These are phyloP conservation scores for Lysandra coridon DNA, from an alignment of 2,888 invertebrate species.

Conservation along the genomic window DNA sequence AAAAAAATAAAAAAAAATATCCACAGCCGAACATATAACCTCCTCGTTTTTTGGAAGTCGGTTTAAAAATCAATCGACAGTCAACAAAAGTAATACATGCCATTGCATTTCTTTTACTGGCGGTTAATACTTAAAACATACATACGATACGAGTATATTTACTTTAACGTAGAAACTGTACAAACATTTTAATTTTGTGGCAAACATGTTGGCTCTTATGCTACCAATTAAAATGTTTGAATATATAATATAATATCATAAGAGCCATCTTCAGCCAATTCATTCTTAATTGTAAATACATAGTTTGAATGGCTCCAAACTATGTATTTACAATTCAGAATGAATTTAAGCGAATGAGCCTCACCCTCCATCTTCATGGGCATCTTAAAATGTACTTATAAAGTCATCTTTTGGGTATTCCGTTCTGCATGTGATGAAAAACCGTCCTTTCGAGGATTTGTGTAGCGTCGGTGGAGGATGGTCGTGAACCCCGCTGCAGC, in stretches of 20 bases:
- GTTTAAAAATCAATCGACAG: neutral
- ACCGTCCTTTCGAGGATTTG: conserved; percentile 12
- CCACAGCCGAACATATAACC: no score
- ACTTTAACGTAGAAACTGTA: neutral
- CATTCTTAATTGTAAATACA: no score
- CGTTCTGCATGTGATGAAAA: neutral
- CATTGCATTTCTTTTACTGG: neutral
- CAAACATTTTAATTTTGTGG: neutral
- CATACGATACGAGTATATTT: neutral
- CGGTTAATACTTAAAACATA: neutral
- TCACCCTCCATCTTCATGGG: no score
- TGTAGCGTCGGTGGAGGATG: conserved; percentile 31
- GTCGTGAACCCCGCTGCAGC: conserved; percentile 10
- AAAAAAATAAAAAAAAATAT: no score
- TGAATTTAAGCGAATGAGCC: neutral
- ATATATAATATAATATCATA: no score
- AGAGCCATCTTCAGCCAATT: no score
- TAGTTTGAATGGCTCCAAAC: neutral
- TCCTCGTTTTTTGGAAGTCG: no score
- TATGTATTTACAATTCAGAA: neutral
- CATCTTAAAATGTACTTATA: neutral
- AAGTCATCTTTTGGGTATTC: neutral
- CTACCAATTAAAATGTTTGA: no score
- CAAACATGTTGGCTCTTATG: no score
- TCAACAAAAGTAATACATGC: neutral